Evolutionary conservation across 2,888 invertebrate species (phyloP).

Genomic region (Drosophila prolongata): DNA sequence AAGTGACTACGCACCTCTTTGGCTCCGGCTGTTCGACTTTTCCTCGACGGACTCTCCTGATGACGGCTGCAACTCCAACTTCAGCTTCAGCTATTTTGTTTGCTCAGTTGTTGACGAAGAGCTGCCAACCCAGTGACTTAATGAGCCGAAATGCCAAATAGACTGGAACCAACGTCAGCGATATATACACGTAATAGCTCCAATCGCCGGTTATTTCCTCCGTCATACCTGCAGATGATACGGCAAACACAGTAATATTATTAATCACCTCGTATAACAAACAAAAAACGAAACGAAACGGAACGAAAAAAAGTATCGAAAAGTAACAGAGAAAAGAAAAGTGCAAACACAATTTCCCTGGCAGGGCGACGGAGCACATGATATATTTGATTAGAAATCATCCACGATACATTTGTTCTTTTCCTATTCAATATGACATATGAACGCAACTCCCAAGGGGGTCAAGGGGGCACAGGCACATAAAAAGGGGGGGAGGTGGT

Average conservation of each 20-base stretch:
- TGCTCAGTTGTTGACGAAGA: constrained; percentile 84
- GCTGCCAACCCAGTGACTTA: constrained; percentile 84
- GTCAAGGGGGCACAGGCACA: background rate
- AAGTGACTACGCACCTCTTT: constrained; percentile 70
- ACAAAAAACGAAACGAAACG: background rate
- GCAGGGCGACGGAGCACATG: constrained; percentile 7
- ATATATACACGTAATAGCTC: constrained; percentile 83
- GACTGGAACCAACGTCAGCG: constrained; percentile 83
- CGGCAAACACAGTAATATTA: constrained; percentile 20
- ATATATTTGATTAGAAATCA: constrained; percentile 70
- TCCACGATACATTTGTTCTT: constrained; percentile 46
- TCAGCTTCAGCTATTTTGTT: constrained; percentile 33
- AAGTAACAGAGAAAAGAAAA: constrained; percentile 9
- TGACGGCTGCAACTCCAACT: constrained; percentile 10
- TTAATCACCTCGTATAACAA: constrained; percentile 22
- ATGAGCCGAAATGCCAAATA: constrained; percentile 84
- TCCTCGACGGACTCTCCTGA: constrained; percentile 7
- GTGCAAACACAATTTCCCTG: constrained; percentile 34
- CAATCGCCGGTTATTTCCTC: constrained; percentile 84
- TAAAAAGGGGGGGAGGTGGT: background rate
- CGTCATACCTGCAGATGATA: constrained; percentile 81
- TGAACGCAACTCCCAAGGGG: constrained; percentile 35
- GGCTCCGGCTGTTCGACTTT: constrained; percentile 22
- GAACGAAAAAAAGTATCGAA: background rate
- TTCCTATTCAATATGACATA: constrained; percentile 43